Conservation (phyloP, 2,888 invertebrate genomes). For the Sesamia inferens region DNA sequence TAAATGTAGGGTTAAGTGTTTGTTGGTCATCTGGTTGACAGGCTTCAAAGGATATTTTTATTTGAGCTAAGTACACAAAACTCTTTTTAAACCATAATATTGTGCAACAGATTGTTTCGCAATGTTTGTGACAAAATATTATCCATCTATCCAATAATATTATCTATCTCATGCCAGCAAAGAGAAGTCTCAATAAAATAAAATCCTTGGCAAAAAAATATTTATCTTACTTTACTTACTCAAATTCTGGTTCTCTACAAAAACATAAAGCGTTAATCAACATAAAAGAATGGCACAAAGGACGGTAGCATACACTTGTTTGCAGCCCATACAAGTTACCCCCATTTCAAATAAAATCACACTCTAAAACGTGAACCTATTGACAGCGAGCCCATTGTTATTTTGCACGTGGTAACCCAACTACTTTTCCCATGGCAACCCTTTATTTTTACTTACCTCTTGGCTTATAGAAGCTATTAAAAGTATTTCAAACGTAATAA, state of each 20-base stretch:
- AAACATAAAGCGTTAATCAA: constrained; percentile 36
- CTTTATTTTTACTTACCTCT: constrained; percentile 56
- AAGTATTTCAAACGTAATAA: constrained; percentile 49
- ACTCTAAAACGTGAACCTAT: constrained; percentile 54
- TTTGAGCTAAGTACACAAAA: too few relatives aligned
- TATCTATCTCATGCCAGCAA: background rate
- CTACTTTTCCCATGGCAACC: constrained; percentile 65
- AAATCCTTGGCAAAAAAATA: background rate
- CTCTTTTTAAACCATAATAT: background rate
- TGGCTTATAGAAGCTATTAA: constrained; percentile 30
- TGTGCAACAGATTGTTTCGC: too few relatives aligned
- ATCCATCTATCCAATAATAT: too few relatives aligned
- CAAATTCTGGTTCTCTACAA: constrained; percentile 12
- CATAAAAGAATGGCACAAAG: constrained; percentile 34
- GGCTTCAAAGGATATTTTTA: background rate
- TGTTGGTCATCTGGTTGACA: background rate
- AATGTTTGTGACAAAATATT: constrained; percentile 4
- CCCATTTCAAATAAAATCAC: constrained; percentile 46
- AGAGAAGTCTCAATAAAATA: background rate
- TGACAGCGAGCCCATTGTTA: constrained; percentile 65
- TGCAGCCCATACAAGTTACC: constrained; percentile 39
- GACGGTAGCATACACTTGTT: constrained; percentile 38
- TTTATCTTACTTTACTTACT: constrained; percentile 1
- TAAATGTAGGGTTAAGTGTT: background rate
- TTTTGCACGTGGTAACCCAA: constrained; percentile 70